Evolutionary conservation across 2,888 invertebrate genomes (phyloP), one percentile per base, ranked within the genome.

Genomic region (Sthenelais limicola): DNA sequence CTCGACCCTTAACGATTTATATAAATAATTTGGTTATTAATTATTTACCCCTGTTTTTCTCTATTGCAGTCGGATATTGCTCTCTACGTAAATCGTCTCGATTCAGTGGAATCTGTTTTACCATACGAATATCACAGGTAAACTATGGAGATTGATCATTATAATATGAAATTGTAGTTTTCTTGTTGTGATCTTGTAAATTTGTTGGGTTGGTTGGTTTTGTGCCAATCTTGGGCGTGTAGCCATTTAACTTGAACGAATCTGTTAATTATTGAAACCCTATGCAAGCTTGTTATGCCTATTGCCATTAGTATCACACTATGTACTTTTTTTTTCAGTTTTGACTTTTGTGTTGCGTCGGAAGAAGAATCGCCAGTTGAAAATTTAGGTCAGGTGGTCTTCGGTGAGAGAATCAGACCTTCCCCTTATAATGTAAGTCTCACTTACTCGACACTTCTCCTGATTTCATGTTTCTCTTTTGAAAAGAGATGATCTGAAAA

Each of bases 381-480:
- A 89, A 99, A 99, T 85, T 91, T 99, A 69, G 99, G 99, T 0
- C 99, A 99, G 90, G 98, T 99, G 48, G 95, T 99, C 0, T 98
- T 99, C 88, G 99, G 99, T n/a, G 98, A 99, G 89, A 91, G 99
- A 83, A 98, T 99, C 84, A 90, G 97, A 70, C 94, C 97, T 0
- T 97, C 98, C 68, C 94, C 94, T 0, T 99, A 98, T 84, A 92
- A 93, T 88, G 93, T 98, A 85, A 80, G 78, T 77, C 21, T 35
- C 7, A n/a, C n/a, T n/a, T n/a, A n/a, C n/a, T n/a, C n/a, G n/a
- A n/a, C n/a, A n/a, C n/a, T n/a, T n/a, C n/a, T n/a, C n/a, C n/a
- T n/a, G n/a, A n/a, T n/a, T n/a, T n/a, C n/a, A n/a, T n/a, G n/a
- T n/a, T n/a, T n/a, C n/a, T n/a, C n/a, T n/a, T n/a, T n/a, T n/a